phyloP scores from a whole-genome alignment of 2,888 invertebrate genomes.

The Trissolcus japonicus region DNA sequence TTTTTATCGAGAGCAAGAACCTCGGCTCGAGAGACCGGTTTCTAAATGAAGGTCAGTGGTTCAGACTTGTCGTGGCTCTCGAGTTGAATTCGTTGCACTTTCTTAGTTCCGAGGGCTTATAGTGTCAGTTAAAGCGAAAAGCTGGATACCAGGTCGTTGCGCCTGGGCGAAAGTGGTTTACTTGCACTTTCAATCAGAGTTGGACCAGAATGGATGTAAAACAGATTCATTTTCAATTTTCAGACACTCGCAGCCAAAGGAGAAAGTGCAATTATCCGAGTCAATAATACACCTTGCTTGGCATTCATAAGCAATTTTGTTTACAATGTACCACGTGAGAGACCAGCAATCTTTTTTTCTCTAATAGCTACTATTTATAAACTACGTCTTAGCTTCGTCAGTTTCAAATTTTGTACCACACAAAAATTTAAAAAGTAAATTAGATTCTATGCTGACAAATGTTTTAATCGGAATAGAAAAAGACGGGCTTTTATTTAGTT shows the following conservation, averaged over 20 bases:
- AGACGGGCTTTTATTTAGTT: too few relatives aligned
- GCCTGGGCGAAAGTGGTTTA: conserved; percentile 56
- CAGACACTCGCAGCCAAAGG: conserved; percentile 55
- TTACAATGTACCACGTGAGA: too few relatives aligned
- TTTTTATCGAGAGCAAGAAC: conserved; percentile 59
- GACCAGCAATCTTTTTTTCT: too few relatives aligned
- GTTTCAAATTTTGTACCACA: too few relatives aligned
- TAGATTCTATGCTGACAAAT: too few relatives aligned
- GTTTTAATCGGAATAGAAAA: too few relatives aligned
- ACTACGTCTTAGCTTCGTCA: too few relatives aligned
- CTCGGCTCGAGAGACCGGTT: conserved; percentile 73
- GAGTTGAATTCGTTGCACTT: conserved; percentile 59
- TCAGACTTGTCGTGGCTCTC: conserved; percentile 50
- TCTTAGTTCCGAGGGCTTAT: conserved; percentile 50
- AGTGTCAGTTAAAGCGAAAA: conserved; percentile 35
- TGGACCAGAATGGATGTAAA: conserved; percentile 35
- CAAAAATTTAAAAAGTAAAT: too few relatives aligned
- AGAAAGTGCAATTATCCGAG: conserved; percentile 61
- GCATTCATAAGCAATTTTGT: too few relatives aligned
- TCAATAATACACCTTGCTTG: neutral
- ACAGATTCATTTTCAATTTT: conserved; percentile 61
- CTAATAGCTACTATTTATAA: too few relatives aligned
- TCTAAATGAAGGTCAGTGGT: conserved; percentile 75
- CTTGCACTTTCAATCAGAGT: conserved; percentile 60
- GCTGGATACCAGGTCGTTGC: conserved; percentile 36